These are phyloP conservation scores for Trypoxylon attenuatum DNA, from an alignment of 2,888 invertebrate genomes.

Conservation along the genomic window DNA sequence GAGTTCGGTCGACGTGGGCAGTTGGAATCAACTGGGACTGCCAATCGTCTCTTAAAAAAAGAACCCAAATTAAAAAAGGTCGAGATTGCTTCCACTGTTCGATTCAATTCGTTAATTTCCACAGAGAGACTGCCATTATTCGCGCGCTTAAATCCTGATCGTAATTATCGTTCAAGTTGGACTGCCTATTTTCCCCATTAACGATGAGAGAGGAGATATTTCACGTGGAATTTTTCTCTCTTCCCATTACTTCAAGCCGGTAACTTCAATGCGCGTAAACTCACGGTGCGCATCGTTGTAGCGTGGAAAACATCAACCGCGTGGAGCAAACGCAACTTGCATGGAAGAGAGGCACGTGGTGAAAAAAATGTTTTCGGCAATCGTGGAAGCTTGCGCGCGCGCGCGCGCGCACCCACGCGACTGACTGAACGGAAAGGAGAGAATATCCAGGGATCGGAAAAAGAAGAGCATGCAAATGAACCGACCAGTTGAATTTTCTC, in stretches of 20 bases:
- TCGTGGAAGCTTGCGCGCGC: slow-evolving; percentile 12
- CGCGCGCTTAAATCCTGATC: background rate
- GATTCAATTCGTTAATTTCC: no score
- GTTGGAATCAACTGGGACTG: slow-evolving; percentile 10
- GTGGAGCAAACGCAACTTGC: background rate
- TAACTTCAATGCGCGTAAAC: background rate
- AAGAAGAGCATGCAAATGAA: slow-evolving; percentile 63
- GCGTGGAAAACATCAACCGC: background rate
- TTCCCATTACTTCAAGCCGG: no score
- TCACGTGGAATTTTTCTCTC: no score
- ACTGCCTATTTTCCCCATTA: no score
- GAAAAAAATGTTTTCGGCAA: slow-evolving; percentile 38
- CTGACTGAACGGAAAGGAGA: slow-evolving; percentile 44
- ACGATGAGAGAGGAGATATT: no score
- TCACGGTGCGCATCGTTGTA: background rate
- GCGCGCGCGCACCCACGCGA: no score
- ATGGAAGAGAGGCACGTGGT: background rate
- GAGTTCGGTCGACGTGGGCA: slow-evolving; percentile 18
- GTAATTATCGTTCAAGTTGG: background rate
- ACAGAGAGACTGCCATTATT: no score
- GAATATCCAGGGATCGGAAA: slow-evolving; percentile 52
- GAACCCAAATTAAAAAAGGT: slow-evolving; percentile 5
- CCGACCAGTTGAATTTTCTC: slow-evolving; percentile 59
- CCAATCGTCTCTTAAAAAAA: slow-evolving; percentile 24
- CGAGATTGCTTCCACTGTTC: background rate